phyloP scores from a whole-genome alignment of 2,797 vertebrate species.

The Ateles fusciceps region DNA sequence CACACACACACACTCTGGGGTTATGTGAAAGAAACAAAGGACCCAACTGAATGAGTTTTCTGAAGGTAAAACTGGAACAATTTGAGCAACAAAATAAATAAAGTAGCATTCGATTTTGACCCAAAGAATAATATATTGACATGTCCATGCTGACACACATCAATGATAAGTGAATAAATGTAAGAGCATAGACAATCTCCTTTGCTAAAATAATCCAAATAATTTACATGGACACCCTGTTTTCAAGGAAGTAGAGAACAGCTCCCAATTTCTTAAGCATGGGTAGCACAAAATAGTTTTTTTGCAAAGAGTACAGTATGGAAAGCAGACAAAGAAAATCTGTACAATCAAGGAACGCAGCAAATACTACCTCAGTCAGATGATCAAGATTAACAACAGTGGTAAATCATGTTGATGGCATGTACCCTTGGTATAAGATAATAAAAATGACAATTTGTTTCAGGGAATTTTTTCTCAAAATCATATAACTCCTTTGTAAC shows the following conservation, averaged over 20 bases:
- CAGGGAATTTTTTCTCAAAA: background rate
- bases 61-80: background rate
- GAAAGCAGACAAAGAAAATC: background rate
- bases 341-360: background rate
- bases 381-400: background rate
- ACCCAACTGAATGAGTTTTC: background rate
- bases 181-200: background rate
- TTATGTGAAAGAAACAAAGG: background rate
- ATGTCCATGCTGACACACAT: background rate
- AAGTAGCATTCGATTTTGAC: background rate
- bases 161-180: background rate
- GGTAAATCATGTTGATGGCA: background rate
- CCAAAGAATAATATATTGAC: background rate
- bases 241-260: background rate
- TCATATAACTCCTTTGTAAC: background rate
- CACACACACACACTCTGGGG: background rate
- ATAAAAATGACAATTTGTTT: background rate
- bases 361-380: background rate
- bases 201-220: background rate
- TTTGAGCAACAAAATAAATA: background rate
- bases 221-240: too few species aligned
- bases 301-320: background rate
- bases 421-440: background rate
- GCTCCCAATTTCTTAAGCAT: background rate
- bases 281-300: background rate